Base-by-base conservation (phyloP, 1,140 invertebrate species). In the Sarcophaga bullata region DNA sequence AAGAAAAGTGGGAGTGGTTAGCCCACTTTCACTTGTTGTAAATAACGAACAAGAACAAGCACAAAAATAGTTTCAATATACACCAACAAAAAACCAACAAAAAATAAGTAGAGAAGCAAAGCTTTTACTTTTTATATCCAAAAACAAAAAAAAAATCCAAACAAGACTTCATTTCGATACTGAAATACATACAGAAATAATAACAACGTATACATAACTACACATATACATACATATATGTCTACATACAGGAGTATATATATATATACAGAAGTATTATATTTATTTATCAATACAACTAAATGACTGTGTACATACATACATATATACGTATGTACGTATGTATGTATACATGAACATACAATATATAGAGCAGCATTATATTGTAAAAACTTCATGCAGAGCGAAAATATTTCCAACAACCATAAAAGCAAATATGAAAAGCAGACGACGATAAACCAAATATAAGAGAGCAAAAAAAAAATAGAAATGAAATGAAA, bases 71-170 rank as follows among this genome's bases (percentile, higher is more conserved):
- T 37, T 37, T 37, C 4, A 37, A 52, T 17, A 50, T 78, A 78
- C 15, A 78, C 62, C 19, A 72, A 72, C 19, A 50, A 17, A 73
- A 37, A 68, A 68, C 19, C 17, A 78, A 19, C 11, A 52, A 19
- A 49, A 78, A 78, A 78, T 52, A 11, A 52, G 15, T 52, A 17
- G 52, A 4, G 25, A 37, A 37, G 25, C 25, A 76, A 78, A 19
- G 75, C 75, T 78, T 78, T 78, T 78, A 78, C 75, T 78, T 78
- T 78, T 78, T 78, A 78, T 50, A n/a, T 11, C 48, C 19, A 78
- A 58, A 58, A 58, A 58, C 6, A 37, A 37, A 58, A 11, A 58
- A 17, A 68, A 68, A 78, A 78, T 48, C 0, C 75, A 11, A 47
- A 76, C 73, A 48, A 78, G 19, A 78, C 47, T 49, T 76, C 46